These are phyloP conservation scores for Papilio glaucus DNA, from an alignment of 1,140 invertebrate genomes.

Conservation along the genomic window DNA sequence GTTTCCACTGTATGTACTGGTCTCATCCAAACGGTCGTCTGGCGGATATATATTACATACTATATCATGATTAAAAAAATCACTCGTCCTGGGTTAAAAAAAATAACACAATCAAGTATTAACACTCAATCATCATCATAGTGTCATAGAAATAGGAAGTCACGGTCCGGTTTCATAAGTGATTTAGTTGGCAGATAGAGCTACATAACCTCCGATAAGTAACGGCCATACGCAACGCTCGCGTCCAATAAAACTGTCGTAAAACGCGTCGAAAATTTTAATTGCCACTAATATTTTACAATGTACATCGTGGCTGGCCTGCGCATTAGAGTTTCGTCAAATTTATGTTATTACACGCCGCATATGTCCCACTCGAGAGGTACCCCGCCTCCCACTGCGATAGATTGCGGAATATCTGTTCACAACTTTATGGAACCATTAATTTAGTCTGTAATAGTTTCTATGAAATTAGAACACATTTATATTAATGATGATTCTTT, in stretches of 20 bases:
- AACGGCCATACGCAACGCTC: slow-evolving; percentile 30
- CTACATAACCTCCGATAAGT: slow-evolving; percentile 28
- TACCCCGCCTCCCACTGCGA: not conserved
- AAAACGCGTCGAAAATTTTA: slow-evolving; percentile 43
- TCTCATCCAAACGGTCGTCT: too few species aligned
- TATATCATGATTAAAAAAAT: not conserved
- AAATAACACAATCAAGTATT: not conserved
- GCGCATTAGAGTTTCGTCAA: slow-evolving; percentile 1
- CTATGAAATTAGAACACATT: slow-evolving; percentile 4
- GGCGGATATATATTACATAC: too few species aligned
- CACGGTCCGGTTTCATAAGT: slow-evolving; percentile 12
- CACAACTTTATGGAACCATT: not conserved
- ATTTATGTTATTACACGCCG: not conserved
- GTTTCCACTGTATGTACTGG: too few species aligned
- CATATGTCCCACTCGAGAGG: not conserved
- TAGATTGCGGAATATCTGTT: slow-evolving; percentile 2
- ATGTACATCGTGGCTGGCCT: not conserved
- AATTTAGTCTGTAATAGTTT: not conserved
- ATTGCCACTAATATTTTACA: slow-evolving; percentile 35
- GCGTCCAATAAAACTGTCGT: slow-evolving; percentile 44
- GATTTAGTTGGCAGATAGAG: slow-evolving; percentile 20
- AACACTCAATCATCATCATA: not conserved
- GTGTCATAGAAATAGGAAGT: not conserved
- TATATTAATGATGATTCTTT: not conserved
- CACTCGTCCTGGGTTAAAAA: not conserved